phyloP scores from a whole-genome alignment of 2,113 vertebrate species.

The Echinops telfairi region DNA sequence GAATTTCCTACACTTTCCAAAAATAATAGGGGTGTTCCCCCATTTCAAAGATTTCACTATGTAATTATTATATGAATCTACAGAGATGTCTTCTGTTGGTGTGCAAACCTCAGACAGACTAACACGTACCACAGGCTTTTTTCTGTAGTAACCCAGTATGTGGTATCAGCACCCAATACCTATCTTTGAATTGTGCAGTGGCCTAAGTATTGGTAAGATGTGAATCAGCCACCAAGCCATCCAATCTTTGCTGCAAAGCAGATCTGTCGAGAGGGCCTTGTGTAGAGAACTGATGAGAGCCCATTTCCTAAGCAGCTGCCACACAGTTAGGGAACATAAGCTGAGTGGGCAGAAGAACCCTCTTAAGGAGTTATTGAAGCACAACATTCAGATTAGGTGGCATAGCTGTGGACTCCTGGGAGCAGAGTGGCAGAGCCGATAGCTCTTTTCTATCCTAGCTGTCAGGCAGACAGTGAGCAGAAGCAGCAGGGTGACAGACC shows the following conservation, averaged over 20 bases:
- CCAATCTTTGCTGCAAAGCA: neutral
- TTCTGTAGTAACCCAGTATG: neutral
- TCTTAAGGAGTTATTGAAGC: slow-evolving; percentile 73
- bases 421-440: slow-evolving; percentile 37
- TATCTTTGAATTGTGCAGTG: neutral
- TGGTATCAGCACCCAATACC: neutral
- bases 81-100: neutral
- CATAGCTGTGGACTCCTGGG: slow-evolving; percentile 62
- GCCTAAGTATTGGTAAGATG: neutral
- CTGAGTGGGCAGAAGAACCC: slow-evolving; percentile 70
- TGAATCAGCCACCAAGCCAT: neutral
- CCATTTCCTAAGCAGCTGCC: slow-evolving; percentile 61
- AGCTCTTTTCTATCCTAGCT: slow-evolving; percentile 59
- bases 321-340: slow-evolving; percentile 68
- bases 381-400: slow-evolving; percentile 74
- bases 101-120: neutral
- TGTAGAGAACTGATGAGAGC: slow-evolving; percentile 33
- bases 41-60: neutral
- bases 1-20: neutral
- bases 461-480: slow-evolving; percentile 55
- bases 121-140: neutral
- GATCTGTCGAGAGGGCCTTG: slow-evolving; percentile 2
- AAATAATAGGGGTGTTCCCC: neutral
- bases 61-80: neutral
- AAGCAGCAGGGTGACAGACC: slow-evolving; percentile 60